Conservation (phyloP, 1,140 invertebrate species). For the Procambarus virginalis region DNA sequence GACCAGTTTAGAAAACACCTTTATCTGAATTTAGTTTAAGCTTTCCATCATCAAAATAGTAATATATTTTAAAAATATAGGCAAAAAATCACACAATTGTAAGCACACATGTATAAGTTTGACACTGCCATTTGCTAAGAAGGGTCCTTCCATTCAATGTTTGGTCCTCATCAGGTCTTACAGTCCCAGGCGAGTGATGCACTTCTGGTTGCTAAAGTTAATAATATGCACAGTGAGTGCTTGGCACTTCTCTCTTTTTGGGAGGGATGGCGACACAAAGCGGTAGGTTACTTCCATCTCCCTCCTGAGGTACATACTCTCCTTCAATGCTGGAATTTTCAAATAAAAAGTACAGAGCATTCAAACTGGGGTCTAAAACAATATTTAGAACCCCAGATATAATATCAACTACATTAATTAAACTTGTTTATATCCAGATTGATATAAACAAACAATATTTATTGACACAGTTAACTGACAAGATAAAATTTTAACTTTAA, state of each 20-base stretch:
- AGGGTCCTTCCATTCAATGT: background rate
- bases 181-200: constrained; percentile 85
- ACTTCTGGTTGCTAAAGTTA: constrained; percentile 84
- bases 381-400: too few relatives aligned
- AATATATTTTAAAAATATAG: too few relatives aligned
- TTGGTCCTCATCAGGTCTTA: constrained; percentile 28
- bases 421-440: too few relatives aligned
- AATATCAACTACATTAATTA: too few relatives aligned
- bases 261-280: constrained; percentile 87
- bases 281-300: constrained; percentile 87
- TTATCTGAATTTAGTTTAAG: too few relatives aligned
- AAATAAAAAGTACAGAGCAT: too few relatives aligned
- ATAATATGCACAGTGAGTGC: constrained; percentile 89
- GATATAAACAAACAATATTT: too few relatives aligned
- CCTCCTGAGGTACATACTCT: constrained; percentile 86
- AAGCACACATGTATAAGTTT: background rate
- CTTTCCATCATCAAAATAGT: too few relatives aligned
- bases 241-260: constrained; percentile 88
- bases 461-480: too few relatives aligned
- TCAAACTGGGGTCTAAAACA: too few relatives aligned
- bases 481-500: too few relatives aligned
- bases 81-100: background rate
- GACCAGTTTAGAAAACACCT: too few relatives aligned
- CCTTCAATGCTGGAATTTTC: constrained; percentile 83
- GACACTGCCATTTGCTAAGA: background rate